These are phyloP conservation scores for Crocodylus rhombifer DNA, from an alignment of 2,797 vertebrate species.

Conservation along the genomic window DNA sequence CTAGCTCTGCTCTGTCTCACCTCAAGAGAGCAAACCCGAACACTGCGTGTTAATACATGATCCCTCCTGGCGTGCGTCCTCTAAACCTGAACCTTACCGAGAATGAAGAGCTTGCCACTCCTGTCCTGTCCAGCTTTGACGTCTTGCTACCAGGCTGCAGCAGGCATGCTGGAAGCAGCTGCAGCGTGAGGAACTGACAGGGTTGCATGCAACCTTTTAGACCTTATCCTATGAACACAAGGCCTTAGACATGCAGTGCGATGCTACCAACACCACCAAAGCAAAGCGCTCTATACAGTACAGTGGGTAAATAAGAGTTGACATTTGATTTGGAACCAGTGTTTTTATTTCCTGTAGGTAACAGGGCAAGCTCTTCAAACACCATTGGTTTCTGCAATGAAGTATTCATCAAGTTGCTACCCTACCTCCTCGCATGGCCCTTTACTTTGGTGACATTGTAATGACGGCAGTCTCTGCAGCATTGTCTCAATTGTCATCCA, in stretches of 20 bases:
- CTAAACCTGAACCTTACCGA: conserved; percentile 13
- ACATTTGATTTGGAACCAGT: conserved; percentile 12
- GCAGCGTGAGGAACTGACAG: not conserved
- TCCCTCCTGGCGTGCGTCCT: conserved; percentile 28
- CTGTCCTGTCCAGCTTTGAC: not conserved
- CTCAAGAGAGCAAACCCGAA: not conserved
- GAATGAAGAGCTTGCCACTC: conserved; percentile 21
- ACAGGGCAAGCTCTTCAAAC: not conserved
- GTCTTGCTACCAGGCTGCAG: not conserved
- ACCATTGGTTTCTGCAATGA: not conserved
- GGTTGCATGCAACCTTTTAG: conserved; percentile 53
- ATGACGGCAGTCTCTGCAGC: not conserved
- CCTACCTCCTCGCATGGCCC: not conserved
- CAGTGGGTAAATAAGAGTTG: not conserved
- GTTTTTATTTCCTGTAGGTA: not conserved
- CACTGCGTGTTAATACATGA: not conserved
- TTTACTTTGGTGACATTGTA: not conserved
- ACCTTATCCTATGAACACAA: conserved; percentile 59
- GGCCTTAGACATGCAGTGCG: conserved; percentile 54
- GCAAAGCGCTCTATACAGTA: not conserved
- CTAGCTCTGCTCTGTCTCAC: not conserved
- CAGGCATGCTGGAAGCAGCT: not conserved
- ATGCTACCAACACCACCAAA: conserved; percentile 46
- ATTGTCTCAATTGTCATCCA: not conserved
- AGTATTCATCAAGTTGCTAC: not conserved